Base-by-base conservation (phyloP, 2,113 vertebrate genomes). In the Gallinago undulata region DNA sequence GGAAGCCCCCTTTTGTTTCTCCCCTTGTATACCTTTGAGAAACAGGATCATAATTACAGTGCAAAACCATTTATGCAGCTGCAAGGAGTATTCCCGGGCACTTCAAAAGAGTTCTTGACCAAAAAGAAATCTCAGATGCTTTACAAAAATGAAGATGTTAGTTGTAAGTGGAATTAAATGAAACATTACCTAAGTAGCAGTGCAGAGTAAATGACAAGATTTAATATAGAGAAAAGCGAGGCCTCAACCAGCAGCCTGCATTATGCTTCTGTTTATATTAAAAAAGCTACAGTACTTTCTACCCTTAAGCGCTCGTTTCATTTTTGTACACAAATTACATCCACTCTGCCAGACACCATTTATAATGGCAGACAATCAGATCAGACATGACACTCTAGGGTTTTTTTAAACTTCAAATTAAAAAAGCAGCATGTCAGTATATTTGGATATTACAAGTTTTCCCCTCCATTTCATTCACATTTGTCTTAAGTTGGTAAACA, bases 261-360 rank as follows among this genome's bases (percentile, higher is more conserved):
- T 35, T 80, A n/a, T 37, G 37, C 47, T 92, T 39, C 51, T 80
- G 84, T 67, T 94, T 78, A 62, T 51, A 70, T 77, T 81, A 6
- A 50, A 92, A 93, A 96, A 87, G 62, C 93, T 78, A 85, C 10
- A 37, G 79, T 47, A 57, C 43, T 84, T 79, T 95, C 51, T 75
- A 82, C 80, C 83, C 74, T 78, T 87, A 50, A 91, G 93, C 30
- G 0, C 47, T 96, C 45, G 2, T 84, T 96, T 96, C 66, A 50
- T 91, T 97, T 92, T 50, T 78, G 50, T 75, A 63, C 94, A 90
- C 82, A 93, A 59, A 95, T 94, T 92, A 90, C 87, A 94, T 89
- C 76, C 64, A 94, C 93, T 97, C 91, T 93, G 79, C 96, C 97
- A 95, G 96, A 96, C 53, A 87, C 84, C 90, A 94, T 97, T 93